Evolutionary conservation across 2,797 vertebrate species (phyloP), one percentile per base, ranked within the genome.

Genomic region (Peromyscus eremicus): DNA sequence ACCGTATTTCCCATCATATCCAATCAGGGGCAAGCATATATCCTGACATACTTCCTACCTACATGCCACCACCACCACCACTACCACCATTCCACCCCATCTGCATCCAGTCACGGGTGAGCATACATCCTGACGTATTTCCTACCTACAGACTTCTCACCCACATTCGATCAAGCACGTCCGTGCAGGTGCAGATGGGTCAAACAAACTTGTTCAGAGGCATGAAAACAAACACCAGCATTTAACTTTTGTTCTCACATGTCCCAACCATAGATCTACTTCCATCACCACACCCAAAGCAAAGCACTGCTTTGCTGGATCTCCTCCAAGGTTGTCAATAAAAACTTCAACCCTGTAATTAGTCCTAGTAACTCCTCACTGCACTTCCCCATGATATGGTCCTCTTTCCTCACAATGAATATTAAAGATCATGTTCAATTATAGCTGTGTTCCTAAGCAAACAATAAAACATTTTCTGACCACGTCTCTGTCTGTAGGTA

Each of bases 401-500:
- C 66, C 17, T 66, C 60, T 12, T 17, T 71, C 19, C n/a, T 89
- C 60, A 21, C n/a, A 52, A 19, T 21, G 46, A 89, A 19, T 21
- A 89, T 40, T 52, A 29, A 94, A 84, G 40, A 62, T 6, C 66
- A 60, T 90, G 37, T 37, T 90, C 60, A 79, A 23, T 68, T 46
- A 23, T n/a, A 60, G 2, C 34, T 80, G 49, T 89, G 64, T 27
- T 92, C 52, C 46, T 71, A 34, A 66, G 46, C 40, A 62, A 19
- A 43, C 8, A 66, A 66, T 68, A 68, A 83, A 68, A 68, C 12
- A 21, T 86, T 95, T 91, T 88, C 64, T 91, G 49, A 96, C 46
- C n/a, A 32, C 71, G 49, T 77, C n/a, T 7, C n/a, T 68, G 43
- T 4, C 62, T 89, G 27, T 19, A 27, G 23, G 19, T 86, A 91